Evolutionary conservation across 1,140 invertebrate genomes (phyloP).

Genomic region (Sycobia sp.): DNA sequence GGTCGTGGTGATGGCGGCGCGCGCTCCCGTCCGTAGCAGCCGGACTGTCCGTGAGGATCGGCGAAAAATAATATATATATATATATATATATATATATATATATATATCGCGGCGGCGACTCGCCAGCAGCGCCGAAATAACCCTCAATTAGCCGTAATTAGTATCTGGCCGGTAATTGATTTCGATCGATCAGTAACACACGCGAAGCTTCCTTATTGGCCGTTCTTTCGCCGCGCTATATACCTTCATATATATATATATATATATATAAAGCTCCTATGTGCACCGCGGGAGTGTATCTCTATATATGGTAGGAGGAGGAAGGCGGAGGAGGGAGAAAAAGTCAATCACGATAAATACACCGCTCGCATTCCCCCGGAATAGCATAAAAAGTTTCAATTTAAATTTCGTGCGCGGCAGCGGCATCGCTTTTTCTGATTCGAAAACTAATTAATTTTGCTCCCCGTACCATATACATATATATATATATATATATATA

Average conservation of each 20-base stretch:
- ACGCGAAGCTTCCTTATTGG: constrained; percentile 5
- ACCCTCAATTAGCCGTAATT: constrained; percentile 27
- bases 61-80: no score
- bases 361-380: no score
- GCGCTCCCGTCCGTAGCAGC: no score
- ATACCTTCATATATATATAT: no score
- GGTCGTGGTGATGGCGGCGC: neutral
- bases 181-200: constrained; percentile 23
- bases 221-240: no score
- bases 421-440: constrained; percentile 12
- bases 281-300: neutral
- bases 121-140: neutral
- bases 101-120: no score
- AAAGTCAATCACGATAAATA: neutral
- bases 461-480: no score
- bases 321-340: neutral
- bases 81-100: no score
- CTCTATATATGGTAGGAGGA: neutral
- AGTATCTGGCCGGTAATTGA: constrained; percentile 29
- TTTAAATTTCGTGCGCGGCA: constrained; percentile 2
- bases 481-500: no score
- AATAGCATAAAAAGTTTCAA: constrained; percentile 7
- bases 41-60: no score
- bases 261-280: no score
- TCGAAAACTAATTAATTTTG: constrained; percentile 4